Evolutionary conservation across 2,888 invertebrate genomes (phyloP).

Genomic region (Phalera bucephala): DNA sequence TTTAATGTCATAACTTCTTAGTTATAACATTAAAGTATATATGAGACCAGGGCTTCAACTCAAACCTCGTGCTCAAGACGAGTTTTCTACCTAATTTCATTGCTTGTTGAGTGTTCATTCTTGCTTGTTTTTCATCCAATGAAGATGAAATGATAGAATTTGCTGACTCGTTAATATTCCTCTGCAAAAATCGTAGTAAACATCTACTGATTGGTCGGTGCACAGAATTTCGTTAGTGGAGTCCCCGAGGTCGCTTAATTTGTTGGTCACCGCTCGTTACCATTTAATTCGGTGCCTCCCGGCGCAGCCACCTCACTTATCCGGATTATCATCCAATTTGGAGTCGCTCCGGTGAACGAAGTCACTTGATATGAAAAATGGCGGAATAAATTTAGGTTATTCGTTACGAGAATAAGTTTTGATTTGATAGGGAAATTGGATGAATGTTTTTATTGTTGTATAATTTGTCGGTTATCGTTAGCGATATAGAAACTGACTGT

Average conservation of each 20-base stretch:
- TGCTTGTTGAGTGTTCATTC: too few species aligned
- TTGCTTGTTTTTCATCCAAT: too few species aligned
- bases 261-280: slow-evolving; percentile 56
- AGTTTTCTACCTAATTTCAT: too few species aligned
- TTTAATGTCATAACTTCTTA: too few species aligned
- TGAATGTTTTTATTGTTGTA: slow-evolving; percentile 13
- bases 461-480: slow-evolving; percentile 23
- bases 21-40: too few species aligned
- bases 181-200: slow-evolving; percentile 8
- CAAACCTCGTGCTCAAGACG: too few species aligned
- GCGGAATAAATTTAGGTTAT: slow-evolving; percentile 29
- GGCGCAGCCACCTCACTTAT: slow-evolving; percentile 29
- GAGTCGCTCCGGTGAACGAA: slow-evolving; percentile 30
- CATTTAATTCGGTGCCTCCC: slow-evolving; percentile 47
- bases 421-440: slow-evolving; percentile 1
- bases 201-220: slow-evolving; percentile 12
- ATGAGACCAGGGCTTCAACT: too few species aligned
- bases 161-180: slow-evolving; percentile 28
- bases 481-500: slow-evolving; percentile 46
- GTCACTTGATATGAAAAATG: slow-evolving; percentile 35
- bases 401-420: slow-evolving; percentile 26
- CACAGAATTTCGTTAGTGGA: slow-evolving; percentile 49
- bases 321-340: slow-evolving; percentile 41
- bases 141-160: slow-evolving; percentile 28
- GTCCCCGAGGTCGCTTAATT: slow-evolving; percentile 52